These are phyloP conservation scores for Hemibagrus wyckioides DNA, from an alignment of 2,113 vertebrate genomes.

Conservation along the genomic window DNA sequence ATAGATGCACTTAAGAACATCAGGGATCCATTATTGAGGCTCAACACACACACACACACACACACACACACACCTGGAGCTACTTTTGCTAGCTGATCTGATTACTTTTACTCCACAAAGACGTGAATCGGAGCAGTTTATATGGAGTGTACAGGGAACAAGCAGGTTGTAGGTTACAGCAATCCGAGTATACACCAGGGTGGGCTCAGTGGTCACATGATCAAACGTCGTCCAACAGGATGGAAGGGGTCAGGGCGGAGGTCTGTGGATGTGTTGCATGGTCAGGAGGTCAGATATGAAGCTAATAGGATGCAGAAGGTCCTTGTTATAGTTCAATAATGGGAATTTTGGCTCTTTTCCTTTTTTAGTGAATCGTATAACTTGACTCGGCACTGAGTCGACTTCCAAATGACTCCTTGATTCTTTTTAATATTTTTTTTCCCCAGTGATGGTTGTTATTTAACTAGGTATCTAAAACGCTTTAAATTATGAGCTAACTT, in stretches of 20 bases:
- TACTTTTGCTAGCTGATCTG: slow-evolving; percentile 5
- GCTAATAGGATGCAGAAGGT: neutral
- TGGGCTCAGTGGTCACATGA: neutral
- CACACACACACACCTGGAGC: neutral
- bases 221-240: neutral
- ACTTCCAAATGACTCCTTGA: neutral
- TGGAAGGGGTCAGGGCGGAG: neutral
- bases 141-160: neutral
- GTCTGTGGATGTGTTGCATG: neutral
- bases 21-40: slow-evolving; percentile 8
- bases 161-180: neutral
- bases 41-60: slow-evolving; percentile 31
- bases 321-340: neutral
- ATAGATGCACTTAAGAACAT: slow-evolving; percentile 18
- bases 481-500: neutral
- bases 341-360: neutral
- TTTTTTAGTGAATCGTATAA: neutral
- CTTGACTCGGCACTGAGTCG: neutral
- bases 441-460: neutral
- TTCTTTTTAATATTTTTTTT: neutral
- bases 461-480: neutral
- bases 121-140: neutral
- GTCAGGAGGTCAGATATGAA: neutral
- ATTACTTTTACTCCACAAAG: neutral
- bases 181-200: slow-evolving; percentile 17